Evolutionary conservation across 2,113 vertebrate species (phyloP).

Genomic region (Hippopotamus amphibius): DNA sequence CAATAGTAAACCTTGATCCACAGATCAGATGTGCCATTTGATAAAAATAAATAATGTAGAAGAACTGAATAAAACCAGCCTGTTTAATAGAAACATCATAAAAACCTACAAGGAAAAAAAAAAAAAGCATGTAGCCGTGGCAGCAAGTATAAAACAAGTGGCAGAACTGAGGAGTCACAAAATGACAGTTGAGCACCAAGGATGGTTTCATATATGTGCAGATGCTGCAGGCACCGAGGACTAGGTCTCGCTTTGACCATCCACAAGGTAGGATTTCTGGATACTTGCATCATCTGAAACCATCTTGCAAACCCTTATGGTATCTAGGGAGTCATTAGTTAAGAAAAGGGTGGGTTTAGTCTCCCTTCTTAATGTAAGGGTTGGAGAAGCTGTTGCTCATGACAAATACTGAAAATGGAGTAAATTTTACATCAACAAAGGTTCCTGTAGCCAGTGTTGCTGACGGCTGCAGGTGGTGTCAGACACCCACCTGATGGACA

Average conservation of each 20-base stretch:
- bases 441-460: constrained; percentile 5
- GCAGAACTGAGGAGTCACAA: neutral
- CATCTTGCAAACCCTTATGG: neutral
- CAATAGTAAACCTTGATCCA: constrained; percentile 55
- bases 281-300: neutral
- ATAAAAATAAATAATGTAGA: constrained; percentile 67
- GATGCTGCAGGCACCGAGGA: neutral
- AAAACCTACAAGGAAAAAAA: constrained; percentile 7
- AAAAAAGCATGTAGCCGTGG: neutral
- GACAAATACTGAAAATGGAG: constrained; percentile 24
- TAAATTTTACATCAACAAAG: neutral
- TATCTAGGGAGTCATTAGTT: neutral
- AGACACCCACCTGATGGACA: neutral
- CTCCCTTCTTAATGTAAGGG: neutral
- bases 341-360: neutral
- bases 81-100: constrained; percentile 32
- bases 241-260: neutral
- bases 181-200: neutral
- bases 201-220: neutral
- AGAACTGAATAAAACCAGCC: constrained; percentile 22
- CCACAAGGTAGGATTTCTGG: constrained; percentile 8
- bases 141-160: constrained; percentile 45
- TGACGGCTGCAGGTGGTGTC: neutral
- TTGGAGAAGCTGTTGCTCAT: neutral
- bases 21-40: constrained; percentile 46